Percentiles rank a stretch among this genome's conserved stretches.
These are phyloP conservation scores for Rhopalosiphum padi DNA, from an alignment of 1,140 invertebrate species.

Conservation along the genomic window DNA sequence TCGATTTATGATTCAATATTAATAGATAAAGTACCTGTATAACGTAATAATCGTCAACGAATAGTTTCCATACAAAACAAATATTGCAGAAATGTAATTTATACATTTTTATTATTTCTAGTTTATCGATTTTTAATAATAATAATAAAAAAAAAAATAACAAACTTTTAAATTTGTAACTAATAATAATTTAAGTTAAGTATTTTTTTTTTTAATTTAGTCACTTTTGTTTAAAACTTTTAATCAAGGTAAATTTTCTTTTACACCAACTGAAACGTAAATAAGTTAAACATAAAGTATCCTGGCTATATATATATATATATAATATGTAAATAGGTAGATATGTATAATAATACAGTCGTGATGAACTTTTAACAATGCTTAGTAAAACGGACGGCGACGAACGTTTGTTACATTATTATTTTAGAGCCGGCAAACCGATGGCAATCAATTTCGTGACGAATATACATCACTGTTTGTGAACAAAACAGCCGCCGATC, in stretches of 20 bases:
- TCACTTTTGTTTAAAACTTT: conserved; percentile 11
- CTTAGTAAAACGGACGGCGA: neutral
- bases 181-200: neutral
- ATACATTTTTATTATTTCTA: neutral
- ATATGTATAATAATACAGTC: neutral
- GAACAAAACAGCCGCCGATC: neutral
- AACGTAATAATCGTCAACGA: neutral
- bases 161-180: neutral
- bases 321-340: no score
- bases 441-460: neutral
- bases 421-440: neutral
- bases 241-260: neutral
- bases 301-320: neutral
- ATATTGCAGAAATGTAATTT: no score
- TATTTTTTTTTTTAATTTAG: neutral
- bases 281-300: conserved; percentile 4
- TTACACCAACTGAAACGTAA: neutral
- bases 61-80: no score
- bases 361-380: neutral
- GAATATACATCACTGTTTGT: neutral
- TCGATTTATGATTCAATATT: neutral
- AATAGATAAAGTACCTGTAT: neutral
- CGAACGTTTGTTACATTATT: neutral
- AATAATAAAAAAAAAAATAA: neutral
- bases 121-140: neutral